Evolutionary conservation across 2,797 vertebrate species (phyloP).

Genomic region (Tolypeutes matacus): DNA sequence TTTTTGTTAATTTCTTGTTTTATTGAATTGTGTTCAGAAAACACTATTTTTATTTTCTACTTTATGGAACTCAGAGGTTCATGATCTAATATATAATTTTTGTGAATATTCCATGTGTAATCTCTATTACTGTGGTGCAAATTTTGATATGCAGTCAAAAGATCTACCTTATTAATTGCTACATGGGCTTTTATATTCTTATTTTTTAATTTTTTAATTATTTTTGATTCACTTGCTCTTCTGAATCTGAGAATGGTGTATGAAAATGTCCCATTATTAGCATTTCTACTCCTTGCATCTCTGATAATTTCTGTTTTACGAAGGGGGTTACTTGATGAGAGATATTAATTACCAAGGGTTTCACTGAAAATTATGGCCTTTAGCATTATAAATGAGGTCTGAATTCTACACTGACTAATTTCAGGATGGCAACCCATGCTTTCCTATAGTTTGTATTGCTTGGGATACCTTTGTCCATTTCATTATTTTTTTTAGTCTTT

Average conservation of each 20-base stretch:
- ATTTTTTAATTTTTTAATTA: not conserved
- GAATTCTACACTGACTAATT: not conserved
- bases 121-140: not conserved
- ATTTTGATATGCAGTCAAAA: not conserved
- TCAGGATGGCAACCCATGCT: not conserved
- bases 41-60: not conserved
- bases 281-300: not conserved
- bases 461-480: not conserved
- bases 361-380: not conserved
- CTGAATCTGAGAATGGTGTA: not conserved
- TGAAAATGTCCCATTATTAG: not conserved
- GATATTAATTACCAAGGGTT: not conserved
- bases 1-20: not conserved
- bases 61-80: not conserved
- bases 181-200: not conserved
- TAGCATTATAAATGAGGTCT: not conserved
- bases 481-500: not conserved
- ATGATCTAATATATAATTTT: not conserved
- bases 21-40: not conserved
- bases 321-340: not conserved
- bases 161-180: not conserved
- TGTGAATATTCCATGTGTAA: not conserved
- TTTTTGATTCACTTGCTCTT: not conserved
- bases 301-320: not conserved
- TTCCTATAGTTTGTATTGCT: not conserved